These are phyloP conservation scores for Heliconius melpomene DNA, from an alignment of 1,140 invertebrate genomes.

Conservation along the genomic window DNA sequence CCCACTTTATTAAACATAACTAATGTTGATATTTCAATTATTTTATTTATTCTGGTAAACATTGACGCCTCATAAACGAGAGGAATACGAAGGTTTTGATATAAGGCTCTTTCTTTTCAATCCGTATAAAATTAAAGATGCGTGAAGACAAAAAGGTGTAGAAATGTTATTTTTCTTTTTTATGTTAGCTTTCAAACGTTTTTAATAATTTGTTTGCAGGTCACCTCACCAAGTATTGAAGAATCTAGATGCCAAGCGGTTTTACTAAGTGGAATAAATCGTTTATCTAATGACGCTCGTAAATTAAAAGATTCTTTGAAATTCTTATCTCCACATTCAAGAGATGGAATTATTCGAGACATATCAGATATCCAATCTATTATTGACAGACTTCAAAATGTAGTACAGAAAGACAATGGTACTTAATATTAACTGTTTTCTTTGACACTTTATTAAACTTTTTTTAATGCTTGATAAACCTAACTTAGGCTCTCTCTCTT, in stretches of 20 bases:
- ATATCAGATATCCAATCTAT: not conserved
- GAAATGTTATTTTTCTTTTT: too few species aligned
- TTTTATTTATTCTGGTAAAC: not conserved
- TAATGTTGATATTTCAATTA: too few species aligned
- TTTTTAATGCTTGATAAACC: not conserved
- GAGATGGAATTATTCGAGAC: not conserved
- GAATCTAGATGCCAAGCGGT: constrained; percentile 3
- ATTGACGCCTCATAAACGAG: not conserved
- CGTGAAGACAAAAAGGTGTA: too few species aligned
- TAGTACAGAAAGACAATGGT: not conserved
- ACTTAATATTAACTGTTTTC: not conserved
- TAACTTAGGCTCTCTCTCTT: not conserved
- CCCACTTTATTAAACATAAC: too few species aligned
- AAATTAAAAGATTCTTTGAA: not conserved
- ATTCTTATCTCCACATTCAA: not conserved
- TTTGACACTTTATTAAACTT: not conserved
- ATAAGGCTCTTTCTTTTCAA: too few species aligned
- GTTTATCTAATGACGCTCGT: not conserved
- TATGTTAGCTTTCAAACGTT: too few species aligned
- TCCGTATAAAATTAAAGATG: too few species aligned
- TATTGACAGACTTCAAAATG: not conserved
- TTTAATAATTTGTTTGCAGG: not conserved
- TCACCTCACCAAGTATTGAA: constrained; percentile 3
- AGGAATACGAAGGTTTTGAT: too few species aligned
- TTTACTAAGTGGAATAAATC: not conserved